Evolutionary conservation across 2,113 vertebrate species (phyloP).

Genomic region (Sapayoa aenigma): DNA sequence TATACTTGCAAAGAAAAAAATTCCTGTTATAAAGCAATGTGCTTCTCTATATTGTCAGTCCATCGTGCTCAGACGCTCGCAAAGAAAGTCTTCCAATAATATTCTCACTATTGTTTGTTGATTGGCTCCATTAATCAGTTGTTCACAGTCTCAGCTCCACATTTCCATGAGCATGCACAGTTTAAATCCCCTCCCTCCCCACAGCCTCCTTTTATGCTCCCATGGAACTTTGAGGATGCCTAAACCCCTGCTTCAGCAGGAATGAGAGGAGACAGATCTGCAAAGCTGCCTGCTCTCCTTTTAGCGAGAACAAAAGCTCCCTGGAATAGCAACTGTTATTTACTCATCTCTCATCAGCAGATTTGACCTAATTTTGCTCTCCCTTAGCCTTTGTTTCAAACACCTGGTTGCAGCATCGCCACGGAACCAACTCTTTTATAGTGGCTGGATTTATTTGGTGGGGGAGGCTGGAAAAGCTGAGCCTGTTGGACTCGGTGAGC

Average conservation of each 20-base stretch:
- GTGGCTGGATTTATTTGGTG: not conserved
- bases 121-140: constrained; percentile 39
- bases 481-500: not conserved
- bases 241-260: not conserved
- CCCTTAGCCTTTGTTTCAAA: constrained; percentile 33
- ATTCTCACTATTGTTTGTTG: not conserved
- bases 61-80: not conserved
- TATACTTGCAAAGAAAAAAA: constrained; percentile 12
- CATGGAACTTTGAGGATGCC: not conserved
- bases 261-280: constrained; percentile 21
- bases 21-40: not conserved
- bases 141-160: not conserved
- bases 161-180: not conserved
- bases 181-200: not conserved
- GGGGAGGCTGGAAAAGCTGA: not conserved
- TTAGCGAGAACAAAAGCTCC: constrained; percentile 9
- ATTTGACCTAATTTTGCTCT: constrained; percentile 60
- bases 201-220: not conserved
- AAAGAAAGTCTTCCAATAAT: not conserved
- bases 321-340: constrained; percentile 37
- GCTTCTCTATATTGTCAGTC: not conserved
- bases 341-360: constrained; percentile 40
- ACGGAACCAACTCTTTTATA: not conserved
- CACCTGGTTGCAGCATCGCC: not conserved
- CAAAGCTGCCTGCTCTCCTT: constrained; percentile 18